Conservation (phyloP, 2,113 vertebrate species). For the Macaca fascicularis region T2T-MFA8v1.1 NC_088395.1:150130001-150130500, state of each 20-base stretch:
- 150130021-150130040: not conserved
- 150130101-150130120: not conserved
- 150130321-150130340: not conserved
- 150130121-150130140: not conserved
- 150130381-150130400: not conserved
- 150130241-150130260: not conserved
- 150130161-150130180: not conserved
- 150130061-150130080: not conserved
- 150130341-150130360: not conserved
- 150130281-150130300: not conserved
- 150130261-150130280: not conserved
- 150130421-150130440: not conserved
- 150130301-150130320: not conserved
- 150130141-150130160: not conserved
- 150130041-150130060: not conserved
- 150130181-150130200: not conserved
- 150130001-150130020: not conserved
- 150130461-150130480: not conserved
- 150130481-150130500: not conserved
- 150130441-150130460: not conserved
- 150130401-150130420: not conserved
- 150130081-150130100: not conserved
- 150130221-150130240: not conserved
- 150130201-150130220: not conserved
- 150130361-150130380: not conserved